Conservation (phyloP, 2,888 invertebrate genomes). For the Pheosia gnoma region DNA sequence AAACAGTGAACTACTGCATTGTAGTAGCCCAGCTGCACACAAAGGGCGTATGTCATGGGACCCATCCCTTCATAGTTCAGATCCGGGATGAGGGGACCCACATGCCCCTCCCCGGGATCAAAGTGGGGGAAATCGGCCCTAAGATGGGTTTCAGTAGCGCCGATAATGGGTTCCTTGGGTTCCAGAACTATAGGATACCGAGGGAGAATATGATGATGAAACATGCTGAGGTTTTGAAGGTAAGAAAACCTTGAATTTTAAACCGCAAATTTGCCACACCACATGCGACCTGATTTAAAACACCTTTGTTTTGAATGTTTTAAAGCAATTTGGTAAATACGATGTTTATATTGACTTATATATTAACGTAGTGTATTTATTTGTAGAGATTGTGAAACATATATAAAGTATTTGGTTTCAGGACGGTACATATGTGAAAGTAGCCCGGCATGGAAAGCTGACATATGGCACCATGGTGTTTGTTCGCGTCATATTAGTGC, state of each 20-base stretch:
- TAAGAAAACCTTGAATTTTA: conserved; percentile 18
- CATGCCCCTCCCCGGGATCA: conserved; percentile 91
- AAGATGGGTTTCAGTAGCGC: conserved; percentile 94
- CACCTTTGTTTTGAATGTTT: no score
- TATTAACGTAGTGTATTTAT: no score
- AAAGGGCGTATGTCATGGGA: conserved; percentile 90
- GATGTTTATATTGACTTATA: no score
- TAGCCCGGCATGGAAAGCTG: conserved; percentile 89
- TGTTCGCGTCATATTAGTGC: conserved; percentile 92
- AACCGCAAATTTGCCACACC: no score
- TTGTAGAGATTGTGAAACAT: no score
- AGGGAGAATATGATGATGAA: conserved; percentile 95
- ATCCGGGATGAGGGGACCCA: conserved; percentile 94
- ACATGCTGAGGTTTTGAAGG: conserved; percentile 89
- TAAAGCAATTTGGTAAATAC: no score
- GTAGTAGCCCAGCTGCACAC: conserved; percentile 95
- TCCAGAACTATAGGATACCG: conserved; percentile 93
- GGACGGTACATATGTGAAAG: conserved; percentile 93
- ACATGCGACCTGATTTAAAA: no score
- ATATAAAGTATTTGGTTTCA: conserved; percentile 47
- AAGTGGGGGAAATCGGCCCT: conserved; percentile 96
- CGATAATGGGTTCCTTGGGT: conserved; percentile 95
- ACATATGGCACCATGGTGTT: conserved; percentile 95
- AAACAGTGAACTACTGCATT: conserved; percentile 94
- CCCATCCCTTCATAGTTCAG: conserved; percentile 96